phyloP scores from a whole-genome alignment of 2,888 invertebrate genomes.

The Tridacna gigas region DNA sequence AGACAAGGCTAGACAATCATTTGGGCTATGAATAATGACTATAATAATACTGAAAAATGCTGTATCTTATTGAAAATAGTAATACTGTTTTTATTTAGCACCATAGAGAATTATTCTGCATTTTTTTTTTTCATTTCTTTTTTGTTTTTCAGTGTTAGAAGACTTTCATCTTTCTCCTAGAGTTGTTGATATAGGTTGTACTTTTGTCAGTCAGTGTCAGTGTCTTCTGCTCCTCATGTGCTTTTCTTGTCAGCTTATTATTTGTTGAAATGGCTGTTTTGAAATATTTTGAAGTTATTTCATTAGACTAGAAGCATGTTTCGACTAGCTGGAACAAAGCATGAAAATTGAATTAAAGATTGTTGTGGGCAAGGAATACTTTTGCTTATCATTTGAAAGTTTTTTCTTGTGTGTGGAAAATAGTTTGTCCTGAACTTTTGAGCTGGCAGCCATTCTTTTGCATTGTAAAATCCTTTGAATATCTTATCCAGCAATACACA shows the following conservation, averaged over 20 bases:
- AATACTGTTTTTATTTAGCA: no score
- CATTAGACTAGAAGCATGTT: neutral
- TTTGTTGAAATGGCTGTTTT: neutral
- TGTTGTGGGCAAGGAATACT: neutral
- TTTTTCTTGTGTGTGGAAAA: neutral
- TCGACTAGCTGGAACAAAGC: neutral
- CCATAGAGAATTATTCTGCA: neutral
- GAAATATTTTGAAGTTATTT: neutral
- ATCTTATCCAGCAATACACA: no score
- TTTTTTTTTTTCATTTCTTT: neutral
- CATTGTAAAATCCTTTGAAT: no score
- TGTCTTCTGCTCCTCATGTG: no score
- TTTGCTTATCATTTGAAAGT: neutral
- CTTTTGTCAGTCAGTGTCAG: neutral
- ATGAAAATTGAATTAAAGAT: neutral
- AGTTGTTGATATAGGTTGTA: constrained; percentile 67
- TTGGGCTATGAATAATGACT: no score
- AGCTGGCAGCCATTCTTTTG: no score
- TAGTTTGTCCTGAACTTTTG: neutral
- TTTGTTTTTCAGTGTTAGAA: constrained; percentile 60
- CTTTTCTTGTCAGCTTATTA: no score
- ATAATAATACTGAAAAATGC: no score
- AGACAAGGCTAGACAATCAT: no score
- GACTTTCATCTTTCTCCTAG: constrained; percentile 62
- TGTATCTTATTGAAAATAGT: no score